Base-by-base conservation (phyloP, 2,888 invertebrate genomes). In the Ornithoptera priamus region DNA sequence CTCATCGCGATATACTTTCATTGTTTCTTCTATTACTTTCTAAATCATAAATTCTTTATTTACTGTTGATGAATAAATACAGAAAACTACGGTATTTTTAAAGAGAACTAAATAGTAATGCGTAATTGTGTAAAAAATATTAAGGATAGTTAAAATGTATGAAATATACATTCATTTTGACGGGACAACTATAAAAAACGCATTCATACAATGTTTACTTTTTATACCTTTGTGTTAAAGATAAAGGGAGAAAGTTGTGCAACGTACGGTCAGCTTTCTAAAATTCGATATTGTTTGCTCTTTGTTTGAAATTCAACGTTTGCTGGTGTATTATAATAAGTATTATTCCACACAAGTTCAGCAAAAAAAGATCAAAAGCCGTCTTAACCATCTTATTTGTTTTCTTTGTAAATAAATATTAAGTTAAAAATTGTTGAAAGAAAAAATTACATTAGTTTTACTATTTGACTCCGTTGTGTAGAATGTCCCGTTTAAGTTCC, bases 171-270 rank as follows among this genome's bases (percentile, higher is more conserved):
- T 77, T 58, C 8, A 50, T 70, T 67, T 56, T 80, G 81, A 82
- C 42, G 46, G 50, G 36, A 1, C 24, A 39, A 22, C 20, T 20
- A 59, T 17, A 71, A 71, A 70, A 67, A 56, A 65, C 17, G 36
- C 62, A 24, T 68, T 67, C 69, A 71, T 82, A 81, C 81, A 4
- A 78, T 84, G 85, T 83, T 80, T 85, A 85, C 81, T 84, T 85
- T 82, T 82, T 80, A 83, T 85, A 85, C 84, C 85, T 88, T 90
- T 90, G 87, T 89, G 81, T 81, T 78, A 72, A 75, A 83, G 83
- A 90, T 88, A 89, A 89, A 91, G 84, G 87, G 86, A 90, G 92
- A 91, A 90, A 92, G 92, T 91, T 91, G 89, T 85, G 80, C 90
- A 91, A 84, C 74, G 75, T 74, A 86, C 82, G 85, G 84, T 83